Evolutionary conservation across 1,140 invertebrate genomes (phyloP).

Genomic region (Dinoponera quadriceps): DNA sequence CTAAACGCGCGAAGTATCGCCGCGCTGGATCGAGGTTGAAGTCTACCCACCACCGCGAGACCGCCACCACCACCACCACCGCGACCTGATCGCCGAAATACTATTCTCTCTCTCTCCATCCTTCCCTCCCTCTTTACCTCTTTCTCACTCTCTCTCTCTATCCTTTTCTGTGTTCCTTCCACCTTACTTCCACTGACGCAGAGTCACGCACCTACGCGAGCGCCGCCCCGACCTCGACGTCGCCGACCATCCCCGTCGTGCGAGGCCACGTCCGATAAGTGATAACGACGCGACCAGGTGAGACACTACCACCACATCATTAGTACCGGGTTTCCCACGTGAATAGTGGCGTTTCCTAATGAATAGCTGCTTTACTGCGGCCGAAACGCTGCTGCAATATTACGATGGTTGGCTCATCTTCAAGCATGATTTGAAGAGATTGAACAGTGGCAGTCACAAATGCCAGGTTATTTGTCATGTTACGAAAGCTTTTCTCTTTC

Average conservation of each 20-base stretch:
- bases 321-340: neutral
- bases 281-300: conserved; percentile 15
- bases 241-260: neutral
- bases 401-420: conserved; percentile 2
- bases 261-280: conserved; percentile 33
- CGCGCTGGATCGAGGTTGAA: conserved; percentile 68
- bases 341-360: neutral
- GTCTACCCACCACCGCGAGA: conserved; percentile 72
- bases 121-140: too few species aligned
- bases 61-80: conserved; percentile 41
- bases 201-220: conserved; percentile 1
- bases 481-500: neutral
- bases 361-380: neutral
- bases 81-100: conserved; percentile 33
- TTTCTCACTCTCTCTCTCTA: too few species aligned
- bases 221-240: neutral
- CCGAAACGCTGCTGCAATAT: neutral
- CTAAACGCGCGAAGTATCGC: conserved; percentile 83
- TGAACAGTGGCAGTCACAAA: neutral
- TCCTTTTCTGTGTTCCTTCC: neutral
- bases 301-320: neutral
- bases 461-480: neutral
- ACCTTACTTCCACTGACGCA: conserved; percentile 8
- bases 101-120: too few species aligned
- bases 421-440: conserved; percentile 4